phyloP scores from a whole-genome alignment of 2,113 vertebrate genomes.

The Tachysurus vachellii region DNA sequence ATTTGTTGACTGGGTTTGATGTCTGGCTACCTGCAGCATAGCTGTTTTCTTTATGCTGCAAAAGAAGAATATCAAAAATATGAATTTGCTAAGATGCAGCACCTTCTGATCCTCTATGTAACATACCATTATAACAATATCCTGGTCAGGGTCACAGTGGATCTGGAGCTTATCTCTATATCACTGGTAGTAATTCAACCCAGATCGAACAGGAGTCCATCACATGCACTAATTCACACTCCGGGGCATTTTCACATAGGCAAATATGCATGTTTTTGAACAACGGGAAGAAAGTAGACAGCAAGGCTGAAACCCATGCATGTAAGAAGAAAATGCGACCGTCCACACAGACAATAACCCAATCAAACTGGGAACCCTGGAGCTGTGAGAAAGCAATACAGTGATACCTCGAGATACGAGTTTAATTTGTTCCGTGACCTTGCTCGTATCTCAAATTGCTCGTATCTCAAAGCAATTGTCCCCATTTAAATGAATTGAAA shows the following conservation, averaged over 20 bases:
- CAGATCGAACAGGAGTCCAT: neutral
- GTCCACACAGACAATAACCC: neutral
- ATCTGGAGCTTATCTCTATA: neutral
- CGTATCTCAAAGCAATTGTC: too few relatives aligned
- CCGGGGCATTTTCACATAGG: neutral
- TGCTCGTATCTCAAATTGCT: too few relatives aligned
- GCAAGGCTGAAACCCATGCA: neutral
- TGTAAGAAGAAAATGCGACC: neutral
- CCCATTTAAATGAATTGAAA: too few relatives aligned
- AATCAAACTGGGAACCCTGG: neutral
- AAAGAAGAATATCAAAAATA: neutral
- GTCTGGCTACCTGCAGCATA: slow-evolving; percentile 19
- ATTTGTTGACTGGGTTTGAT: slow-evolving; percentile 42
- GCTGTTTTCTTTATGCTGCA: neutral
- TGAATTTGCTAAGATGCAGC: neutral
- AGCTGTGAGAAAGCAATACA: neutral
- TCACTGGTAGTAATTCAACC: neutral
- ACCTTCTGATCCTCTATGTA: neutral
- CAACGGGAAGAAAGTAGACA: neutral
- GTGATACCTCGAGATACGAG: too few relatives aligned
- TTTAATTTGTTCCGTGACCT: too few relatives aligned
- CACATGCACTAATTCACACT: neutral
- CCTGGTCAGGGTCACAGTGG: neutral
- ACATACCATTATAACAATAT: neutral
- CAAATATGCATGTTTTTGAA: neutral